phyloP scores from a whole-genome alignment of 1,140 invertebrate species.

The Prorops nasuta region DNA sequence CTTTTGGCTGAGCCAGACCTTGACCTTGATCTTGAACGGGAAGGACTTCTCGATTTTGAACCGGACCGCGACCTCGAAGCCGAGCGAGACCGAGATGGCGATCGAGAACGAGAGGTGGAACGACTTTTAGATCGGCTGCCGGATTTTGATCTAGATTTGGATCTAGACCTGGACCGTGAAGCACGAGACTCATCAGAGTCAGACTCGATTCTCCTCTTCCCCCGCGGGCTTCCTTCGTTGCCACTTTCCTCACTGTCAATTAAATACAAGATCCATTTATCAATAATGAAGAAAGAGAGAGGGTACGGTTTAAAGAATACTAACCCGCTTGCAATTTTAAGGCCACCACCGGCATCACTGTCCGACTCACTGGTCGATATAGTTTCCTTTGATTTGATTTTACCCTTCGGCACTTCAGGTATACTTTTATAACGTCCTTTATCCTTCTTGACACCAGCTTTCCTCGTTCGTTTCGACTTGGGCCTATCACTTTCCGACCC shows the following conservation, averaged over 20 bases:
- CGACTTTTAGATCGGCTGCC: slow-evolving; percentile 27
- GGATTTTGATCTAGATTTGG: slow-evolving; percentile 36
- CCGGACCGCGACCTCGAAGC: slow-evolving; percentile 35
- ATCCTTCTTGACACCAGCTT: slow-evolving; percentile 52
- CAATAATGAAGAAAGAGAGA: slow-evolving; percentile 7
- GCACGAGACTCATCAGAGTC: slow-evolving; percentile 52
- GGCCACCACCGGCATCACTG: slow-evolving; percentile 68
- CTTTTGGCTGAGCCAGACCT: slow-evolving; percentile 23
- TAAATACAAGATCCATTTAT: slow-evolving; percentile 10
- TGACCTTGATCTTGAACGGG: slow-evolving; percentile 33
- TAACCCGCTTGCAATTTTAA: slow-evolving; percentile 63
- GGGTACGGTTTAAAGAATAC: slow-evolving; percentile 19
- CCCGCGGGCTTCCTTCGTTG: slow-evolving; percentile 51
- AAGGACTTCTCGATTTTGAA: slow-evolving; percentile 30
- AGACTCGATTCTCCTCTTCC: slow-evolving; percentile 51
- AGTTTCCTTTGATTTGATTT: slow-evolving; percentile 88
- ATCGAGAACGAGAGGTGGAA: slow-evolving; percentile 40
- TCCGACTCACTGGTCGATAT: slow-evolving; percentile 94
- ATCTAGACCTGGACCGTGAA: slow-evolving; percentile 41
- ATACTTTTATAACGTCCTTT: slow-evolving; percentile 41
- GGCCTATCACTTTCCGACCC: slow-evolving; percentile 69
- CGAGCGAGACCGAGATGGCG: slow-evolving; percentile 31
- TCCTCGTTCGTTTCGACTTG: slow-evolving; percentile 60
- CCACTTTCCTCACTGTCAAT: slow-evolving; percentile 57
- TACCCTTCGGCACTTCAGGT: slow-evolving; percentile 75